Base-by-base conservation (phyloP, 2,113 vertebrate genomes). In the Anoplopoma fimbria region DNA sequence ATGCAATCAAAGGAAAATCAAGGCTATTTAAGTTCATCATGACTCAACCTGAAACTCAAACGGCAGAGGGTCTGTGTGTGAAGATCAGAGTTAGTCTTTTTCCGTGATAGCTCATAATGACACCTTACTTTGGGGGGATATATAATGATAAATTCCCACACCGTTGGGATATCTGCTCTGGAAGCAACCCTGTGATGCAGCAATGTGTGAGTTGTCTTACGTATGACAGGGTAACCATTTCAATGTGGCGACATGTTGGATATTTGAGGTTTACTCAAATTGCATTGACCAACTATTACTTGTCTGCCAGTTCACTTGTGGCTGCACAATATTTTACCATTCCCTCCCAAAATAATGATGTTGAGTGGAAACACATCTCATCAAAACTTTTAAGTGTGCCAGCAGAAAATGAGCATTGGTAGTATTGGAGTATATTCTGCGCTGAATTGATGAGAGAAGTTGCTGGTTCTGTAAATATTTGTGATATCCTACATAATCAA, bases 1-100 rank as follows among this genome's bases (percentile, higher is more conserved):
- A 87, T 81, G 78, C 77, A 90, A 91, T 91, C 83, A 86, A 60
- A 63, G 80, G 76, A 69, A 85, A 87, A 85, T 79, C 67, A 74
- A 45, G 4, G 47, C n/a, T 51, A 31, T 36, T 69, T 19, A 62
- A 69, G 34, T 55, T 83, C 67, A 65, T 83, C 31, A 72, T 40
- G 40, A 65, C 47, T 47, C 21, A 4, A 12, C 14, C 29, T 61
- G 38, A 81, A 75, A 78, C 23, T 69, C 67, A 82, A 80, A 90
- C 80, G 60, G 84, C 27, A 64, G 29, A 53, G 29, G 4, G 25
- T 64, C 17, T 65, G 55, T 42, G 42, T 55, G 55, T 71, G 64
- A 76, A 69, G 74, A 83, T 68, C 67, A n/a, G 47, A 62, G 62
- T 85, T 33, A 34, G 40, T n/a, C 33, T 40, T 42, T 38, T 49